Percentiles rank a stretch among this genome's conserved stretches.
Evolutionary conservation across 2,797 vertebrate genomes (phyloP).

Genomic region (Arrhamphus sclerolepis): DNA sequence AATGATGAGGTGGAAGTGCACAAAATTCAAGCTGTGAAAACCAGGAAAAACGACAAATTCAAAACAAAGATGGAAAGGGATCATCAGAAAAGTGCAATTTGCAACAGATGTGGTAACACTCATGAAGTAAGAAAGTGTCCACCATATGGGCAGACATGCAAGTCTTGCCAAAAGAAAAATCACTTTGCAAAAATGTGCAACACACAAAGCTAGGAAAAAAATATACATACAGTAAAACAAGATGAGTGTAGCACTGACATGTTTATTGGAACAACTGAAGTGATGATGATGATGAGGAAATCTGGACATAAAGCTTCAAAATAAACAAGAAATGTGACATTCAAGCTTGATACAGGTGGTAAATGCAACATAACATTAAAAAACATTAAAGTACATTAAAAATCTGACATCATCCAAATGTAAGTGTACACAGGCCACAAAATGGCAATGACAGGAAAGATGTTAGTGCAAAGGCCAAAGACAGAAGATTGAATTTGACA

Average conservation of each 20-base stretch:
- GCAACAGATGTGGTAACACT: not conserved
- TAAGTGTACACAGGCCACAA: too few species aligned
- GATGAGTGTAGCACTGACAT: not conserved
- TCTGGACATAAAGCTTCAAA: not conserved
- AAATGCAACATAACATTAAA: not conserved
- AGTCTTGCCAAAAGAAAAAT: not conserved
- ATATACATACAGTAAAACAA: not conserved
- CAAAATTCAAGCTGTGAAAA: not conserved
- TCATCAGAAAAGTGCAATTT: not conserved
- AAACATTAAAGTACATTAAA: too few species aligned
- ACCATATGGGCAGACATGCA: not conserved
- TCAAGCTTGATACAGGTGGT: too few species aligned
- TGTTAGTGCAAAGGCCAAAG: not conserved
- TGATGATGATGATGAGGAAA: too few species aligned
- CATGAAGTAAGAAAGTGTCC: not conserved
- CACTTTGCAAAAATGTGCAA: not conserved
- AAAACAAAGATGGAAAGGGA: not conserved
- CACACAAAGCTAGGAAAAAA: not conserved
- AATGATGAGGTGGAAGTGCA: not conserved
- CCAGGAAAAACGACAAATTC: too few species aligned
- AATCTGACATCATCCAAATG: too few species aligned
- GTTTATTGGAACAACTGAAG: not conserved
- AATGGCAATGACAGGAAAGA: not conserved
- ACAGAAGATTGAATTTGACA: not conserved
- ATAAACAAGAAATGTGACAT: not conserved